Evolutionary conservation across 2,888 invertebrate species (phyloP), one percentile per base, ranked within the genome.

Genomic region (Drosophila glabriapex): DNA sequence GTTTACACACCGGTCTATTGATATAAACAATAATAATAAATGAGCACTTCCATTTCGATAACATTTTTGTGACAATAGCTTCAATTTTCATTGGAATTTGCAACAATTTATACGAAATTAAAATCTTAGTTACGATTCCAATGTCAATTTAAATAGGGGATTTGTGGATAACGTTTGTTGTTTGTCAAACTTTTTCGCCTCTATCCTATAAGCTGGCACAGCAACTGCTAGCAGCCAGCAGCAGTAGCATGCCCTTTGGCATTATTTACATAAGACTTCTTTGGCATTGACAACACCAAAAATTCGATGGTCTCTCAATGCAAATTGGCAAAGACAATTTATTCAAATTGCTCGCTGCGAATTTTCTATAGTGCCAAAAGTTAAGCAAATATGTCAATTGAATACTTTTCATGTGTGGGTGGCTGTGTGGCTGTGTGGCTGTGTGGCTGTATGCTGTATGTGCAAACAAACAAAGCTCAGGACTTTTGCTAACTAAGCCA

Each of bases 251-350:
- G 43, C 31, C 72, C 25, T 41, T 52, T 33, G 68, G 65, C 64
- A 54, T 33, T 78, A 75, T 75, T 70, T 63, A 61, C 67, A 80
- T 75, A 80, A 67, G 77, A 63, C 35, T 68, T 80, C 64, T 64
- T 49, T 56, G 60, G 46, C 46, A 2, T 7, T 16, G 46, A 25
- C 66, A 65, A 46, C 16, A 41, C 33, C 37, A 56, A 31, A 39
- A 72, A 28, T 54, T 63, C 55, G 35, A 59, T 76, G 50, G 72
- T 63, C 50, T 58, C 43, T 53, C 66, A 87, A 89, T 89, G 90
- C 80, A 89, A 85, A 85, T 85, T 89, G 77, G 64, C 73, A 81
- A 80, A 83, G 81, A 78, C 75, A 82, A 82, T 82, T 83, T 82
- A 83, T 90, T 80, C 88, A 65, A 84, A 89, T 80, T 82, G 82